Evolutionary conservation across 2,113 vertebrate species (phyloP), one percentile per base, ranked within the genome.

Genomic region (Hucho hucho): DNA sequence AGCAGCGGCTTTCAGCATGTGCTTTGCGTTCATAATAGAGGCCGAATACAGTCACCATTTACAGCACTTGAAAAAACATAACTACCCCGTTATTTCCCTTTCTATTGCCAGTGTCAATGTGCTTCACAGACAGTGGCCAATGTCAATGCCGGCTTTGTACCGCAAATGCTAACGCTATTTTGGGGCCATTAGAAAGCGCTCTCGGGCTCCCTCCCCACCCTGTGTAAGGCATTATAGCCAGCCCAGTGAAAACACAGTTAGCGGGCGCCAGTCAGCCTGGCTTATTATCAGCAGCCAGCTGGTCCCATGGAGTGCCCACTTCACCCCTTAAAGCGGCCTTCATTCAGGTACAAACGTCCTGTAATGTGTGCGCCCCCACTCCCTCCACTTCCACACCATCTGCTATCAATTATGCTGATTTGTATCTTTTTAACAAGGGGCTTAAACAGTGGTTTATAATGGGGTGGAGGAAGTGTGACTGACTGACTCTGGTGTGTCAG

Each of bases 331-430:
- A 84, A 85, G 71, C 75, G 83, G 89, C 84, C 79, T 91, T 88
- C 73, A 70, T 92, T 92, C 84, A 85, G 85, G 76, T 90, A 81
- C 86, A 91, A 91, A 90, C 92, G 87, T 87, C 84, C 84, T 88
- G 87, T 92, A 90, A 86, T 90, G 83, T 73, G 89, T 79, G 89
- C 70, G 32, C 58, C 22, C 67, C 46, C 79, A 66, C 81, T 86
- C 79, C 72, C 77, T 86, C 87, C 85, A 61, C 58, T 22, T 22
- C 58, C 73, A 89, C 77, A 63, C 85, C 88, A 92, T 93, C 92
- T 93, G 87, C 84, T 94, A 92, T 90, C 88, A 83, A 90, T 94
- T 92, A 93, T 71, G 76, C 78, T 90, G 83, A 86, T 91, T 89
- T 89, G 86, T 89, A 84, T 82, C 80, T 83, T 88, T 87, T 81